Conservation (phyloP, 2,888 invertebrate species). For the Itoplectis maculator region DNA sequence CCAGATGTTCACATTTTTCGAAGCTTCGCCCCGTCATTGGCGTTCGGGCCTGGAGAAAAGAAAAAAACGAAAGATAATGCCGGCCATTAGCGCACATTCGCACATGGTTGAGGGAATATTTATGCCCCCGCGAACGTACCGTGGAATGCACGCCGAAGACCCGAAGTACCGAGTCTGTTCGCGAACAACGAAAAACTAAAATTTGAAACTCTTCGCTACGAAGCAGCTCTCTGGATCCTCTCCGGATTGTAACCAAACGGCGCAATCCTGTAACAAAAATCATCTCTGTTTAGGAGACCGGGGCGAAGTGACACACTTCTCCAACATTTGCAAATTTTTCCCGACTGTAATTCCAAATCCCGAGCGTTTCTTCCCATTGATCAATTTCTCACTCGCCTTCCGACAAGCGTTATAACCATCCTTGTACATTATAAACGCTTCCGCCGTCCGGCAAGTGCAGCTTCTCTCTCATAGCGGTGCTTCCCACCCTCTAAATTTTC, state of each 20-base stretch:
- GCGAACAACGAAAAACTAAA: conserved; percentile 43
- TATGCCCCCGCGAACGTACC: conserved; percentile 55
- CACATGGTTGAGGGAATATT: conserved; percentile 69
- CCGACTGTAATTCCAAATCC: too few relatives aligned
- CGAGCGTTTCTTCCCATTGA: too few relatives aligned
- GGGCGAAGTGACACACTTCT: neutral
- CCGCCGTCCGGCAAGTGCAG: conserved; percentile 23
- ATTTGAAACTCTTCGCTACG: conserved; percentile 18
- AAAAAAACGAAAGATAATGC: conserved; percentile 50
- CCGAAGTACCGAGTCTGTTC: conserved; percentile 18
- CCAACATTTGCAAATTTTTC: too few relatives aligned
- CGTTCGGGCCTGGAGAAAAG: conserved; percentile 30
- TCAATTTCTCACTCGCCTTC: too few relatives aligned
- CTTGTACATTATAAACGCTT: conserved; percentile 41
- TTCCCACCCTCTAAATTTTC: conserved; percentile 35
- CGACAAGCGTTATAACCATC: neutral
- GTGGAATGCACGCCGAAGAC: conserved; percentile 43
- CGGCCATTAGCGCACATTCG: conserved; percentile 70
- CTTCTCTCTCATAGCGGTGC: conserved; percentile 9
- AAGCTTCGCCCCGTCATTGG: conserved; percentile 64
- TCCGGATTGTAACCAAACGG: too few relatives aligned
- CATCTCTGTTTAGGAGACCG: neutral
- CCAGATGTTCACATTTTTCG: conserved; percentile 70
- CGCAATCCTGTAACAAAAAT: conserved; percentile 13
- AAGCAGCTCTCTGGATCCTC: neutral